Evolutionary conservation across 2,888 invertebrate genomes (phyloP), one percentile per base, ranked within the genome.

Genomic region (Eueremaeus valkanovi): DNA sequence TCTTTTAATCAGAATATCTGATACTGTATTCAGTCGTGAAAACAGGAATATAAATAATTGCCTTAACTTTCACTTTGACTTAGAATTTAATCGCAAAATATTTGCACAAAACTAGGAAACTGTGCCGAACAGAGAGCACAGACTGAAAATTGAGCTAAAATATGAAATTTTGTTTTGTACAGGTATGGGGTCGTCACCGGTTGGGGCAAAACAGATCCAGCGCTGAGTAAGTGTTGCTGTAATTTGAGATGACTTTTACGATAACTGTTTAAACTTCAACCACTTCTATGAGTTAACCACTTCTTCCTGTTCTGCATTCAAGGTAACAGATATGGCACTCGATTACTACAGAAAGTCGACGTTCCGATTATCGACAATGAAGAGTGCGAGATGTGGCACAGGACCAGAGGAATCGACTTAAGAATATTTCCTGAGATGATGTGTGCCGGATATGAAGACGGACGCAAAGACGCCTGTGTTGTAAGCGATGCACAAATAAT

Each of bases 381-480:
- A 73, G 90, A 92, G 80, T 92, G 92, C 81, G 87, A 91, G 77
- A 86, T 87, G 42, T 92, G 92, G 92, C 92, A 92, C 81, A 87
- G 88, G 80, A 90, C 88, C 80, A 92, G 92, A 81, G 89, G 90
- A 83, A 92, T 92, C 70, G 87, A 88, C 3, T 89, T 92, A 0
- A 90, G 92, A 80, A 82, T 92, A 81, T 86, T 88, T 85, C 81
- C 89, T 82, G 89, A 90, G 84, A 92, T 92, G 92, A 88, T 92
- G 79, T 92, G 92, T 83, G 92, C 92, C 0, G 92, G 92, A 9
- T 91, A 92, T 81, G 88, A 90, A 0, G 90, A 90, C 79, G 92
- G 92, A 0, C 88, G 90, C 79, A 90, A 90, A 81, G 92, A 92
- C 80, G 92, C 92, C 5, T 92, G 92, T 79, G 85, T 92, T 81